These are phyloP conservation scores for Poecile montanus DNA, from an alignment of 2,797 vertebrate genomes.

Conservation along the genomic window DNA sequence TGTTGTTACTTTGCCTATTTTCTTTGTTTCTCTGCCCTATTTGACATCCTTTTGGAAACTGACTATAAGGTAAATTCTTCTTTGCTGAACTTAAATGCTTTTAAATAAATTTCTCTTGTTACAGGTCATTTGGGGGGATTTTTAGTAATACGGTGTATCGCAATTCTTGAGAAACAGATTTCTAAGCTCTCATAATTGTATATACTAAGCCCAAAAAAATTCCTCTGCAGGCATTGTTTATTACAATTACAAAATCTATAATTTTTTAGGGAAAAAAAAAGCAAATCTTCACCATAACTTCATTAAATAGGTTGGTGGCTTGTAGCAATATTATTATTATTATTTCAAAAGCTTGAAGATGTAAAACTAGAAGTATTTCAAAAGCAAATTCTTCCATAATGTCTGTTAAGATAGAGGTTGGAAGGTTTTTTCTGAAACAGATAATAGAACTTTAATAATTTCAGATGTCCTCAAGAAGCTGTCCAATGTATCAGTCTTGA, in stretches of 20 bases:
- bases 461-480: conserved; percentile 7
- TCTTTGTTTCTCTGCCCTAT: neutral
- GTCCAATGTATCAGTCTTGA: neutral
- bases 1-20: neutral
- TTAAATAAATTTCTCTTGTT: neutral
- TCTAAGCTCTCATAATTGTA: neutral
- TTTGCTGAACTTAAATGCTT: neutral
- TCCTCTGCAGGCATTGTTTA: neutral
- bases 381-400: neutral
- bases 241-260: neutral
- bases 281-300: neutral
- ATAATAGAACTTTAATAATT: neutral
- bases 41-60: neutral
- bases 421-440: neutral
- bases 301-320: neutral
- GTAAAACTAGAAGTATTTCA: conserved; percentile 7
- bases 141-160: neutral
- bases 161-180: neutral
- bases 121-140: rapidly evolving
- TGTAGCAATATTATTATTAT: neutral
- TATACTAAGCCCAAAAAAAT: neutral
- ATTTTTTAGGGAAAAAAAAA: neutral
- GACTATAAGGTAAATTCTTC: neutral
- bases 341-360: neutral
- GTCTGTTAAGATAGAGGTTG: neutral